Conservation (phyloP, 1,140 invertebrate species). For the Pogonus chalceus region DNA sequence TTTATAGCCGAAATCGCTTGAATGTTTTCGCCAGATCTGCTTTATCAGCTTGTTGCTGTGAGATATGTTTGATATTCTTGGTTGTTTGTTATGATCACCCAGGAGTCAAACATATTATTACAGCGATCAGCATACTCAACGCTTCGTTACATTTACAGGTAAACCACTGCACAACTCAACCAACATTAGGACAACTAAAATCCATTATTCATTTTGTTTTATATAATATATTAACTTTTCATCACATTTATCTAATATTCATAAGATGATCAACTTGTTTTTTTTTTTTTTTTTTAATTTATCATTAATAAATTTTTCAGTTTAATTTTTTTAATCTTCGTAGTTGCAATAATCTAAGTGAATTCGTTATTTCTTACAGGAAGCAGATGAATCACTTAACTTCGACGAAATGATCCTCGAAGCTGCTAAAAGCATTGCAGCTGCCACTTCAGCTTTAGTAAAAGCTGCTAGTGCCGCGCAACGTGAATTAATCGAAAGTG, state of each 20-base stretch:
- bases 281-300: neutral
- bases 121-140: conserved; percentile 38
- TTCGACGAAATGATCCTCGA: conserved; percentile 99
- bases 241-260: neutral
- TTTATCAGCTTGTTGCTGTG: conserved; percentile 42
- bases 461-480: conserved; percentile 94
- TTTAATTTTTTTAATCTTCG: neutral
- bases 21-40: neutral
- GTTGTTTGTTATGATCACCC: conserved; percentile 85
- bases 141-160: conserved; percentile 7
- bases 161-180: neutral
- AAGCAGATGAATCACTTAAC: conserved; percentile 87
- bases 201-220: neutral
- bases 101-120: conserved; percentile 99
- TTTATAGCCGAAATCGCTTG: neutral
- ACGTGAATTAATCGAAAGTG: conserved; percentile 76
- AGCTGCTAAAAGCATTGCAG: conserved; percentile 94
- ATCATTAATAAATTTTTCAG: conserved; percentile 1
- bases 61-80: conserved; percentile 99
- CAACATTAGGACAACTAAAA: neutral
- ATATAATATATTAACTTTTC: conserved; percentile 3
- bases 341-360: neutral
- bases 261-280: neutral
- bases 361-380: conserved; percentile 40
- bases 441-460: conserved; percentile 91